These are phyloP conservation scores for Chionis minor DNA, from an alignment of 2,113 vertebrate species.

Conservation along the genomic window DNA sequence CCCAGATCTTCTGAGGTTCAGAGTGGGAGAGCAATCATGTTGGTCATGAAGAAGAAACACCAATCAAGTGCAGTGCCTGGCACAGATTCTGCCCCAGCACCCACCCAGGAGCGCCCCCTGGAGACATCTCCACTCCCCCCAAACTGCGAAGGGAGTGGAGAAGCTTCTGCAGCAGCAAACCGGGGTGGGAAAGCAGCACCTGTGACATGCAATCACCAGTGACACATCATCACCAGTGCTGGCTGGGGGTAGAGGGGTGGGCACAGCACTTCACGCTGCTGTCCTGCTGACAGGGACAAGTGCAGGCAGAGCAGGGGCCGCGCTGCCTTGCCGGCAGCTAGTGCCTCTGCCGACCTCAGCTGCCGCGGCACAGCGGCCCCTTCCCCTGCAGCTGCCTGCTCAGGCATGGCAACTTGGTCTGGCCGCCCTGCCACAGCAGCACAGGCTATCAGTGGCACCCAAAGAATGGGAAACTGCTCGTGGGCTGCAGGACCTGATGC, in stretches of 20 bases:
- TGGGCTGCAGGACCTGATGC: too few relatives aligned
- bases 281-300: not conserved
- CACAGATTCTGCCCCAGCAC: not conserved
- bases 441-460: not conserved
- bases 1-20: not conserved
- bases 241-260: not conserved
- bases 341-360: not conserved
- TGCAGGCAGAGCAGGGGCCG: not conserved
- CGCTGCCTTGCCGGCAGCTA: accelerated
- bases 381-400: not conserved
- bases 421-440: accelerated
- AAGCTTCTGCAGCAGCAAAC: not conserved
- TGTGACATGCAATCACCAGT: accelerated
- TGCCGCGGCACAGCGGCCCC: not conserved
- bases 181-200: not conserved
- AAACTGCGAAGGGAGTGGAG: not conserved
- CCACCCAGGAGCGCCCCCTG: not conserved
- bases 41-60: not conserved
- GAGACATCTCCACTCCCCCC: accelerated
- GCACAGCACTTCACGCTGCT: not conserved
- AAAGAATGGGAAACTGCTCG: not conserved
- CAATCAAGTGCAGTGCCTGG: accelerated
- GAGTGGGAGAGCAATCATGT: not conserved
- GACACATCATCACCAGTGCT: accelerated
- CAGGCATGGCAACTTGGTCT: accelerated